Base-by-base conservation (phyloP, 2,888 invertebrate genomes). In the Melitaea athalia region DNA sequence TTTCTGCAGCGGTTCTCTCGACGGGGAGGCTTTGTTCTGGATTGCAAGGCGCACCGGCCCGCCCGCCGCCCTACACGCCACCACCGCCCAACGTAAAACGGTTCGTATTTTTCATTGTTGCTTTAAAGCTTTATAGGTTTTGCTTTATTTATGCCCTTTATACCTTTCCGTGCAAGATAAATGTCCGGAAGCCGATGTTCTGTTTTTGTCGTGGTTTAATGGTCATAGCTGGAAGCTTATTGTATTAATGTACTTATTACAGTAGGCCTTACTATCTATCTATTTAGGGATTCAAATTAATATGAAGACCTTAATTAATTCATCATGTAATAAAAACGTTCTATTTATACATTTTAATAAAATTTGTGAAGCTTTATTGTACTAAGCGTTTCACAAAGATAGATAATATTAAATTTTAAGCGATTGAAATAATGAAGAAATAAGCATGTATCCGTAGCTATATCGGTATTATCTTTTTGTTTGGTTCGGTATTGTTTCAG, bases 101-200 rank as follows among this genome's bases (percentile, higher is more conserved):
- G 92, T 92, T 86, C 89, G 92, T 92, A 92, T 92, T 92, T 92
- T 92, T 92, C 91, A 91, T 91, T 91, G 92, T 91, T 91, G 88
- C 89, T 91, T 87, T 90, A 89, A 88, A 91, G 85, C 87, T 88
- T 91, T 91, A 91, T 91, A 91, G 91, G 89, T 91, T 91, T 89
- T 91, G 85, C 85, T 91, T 91, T 91, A 90, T 92, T 91, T 91
- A 88, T 87, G 86, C 86, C 85, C 86, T 89, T 89, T 90, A 89
- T 91, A 88, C 87, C 86, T 86, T 84, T 81, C 81, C 80, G 84
- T 86, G 81, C 83, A 85, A 90, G 88, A 91, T 86, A 89, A 91
- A 90, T 87, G 85, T 85, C 82, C 79, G 82, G 79, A 78, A 81
- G 84, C 80, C 82, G 84, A 85, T 87, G 87, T 85, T 87, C 85